Percentiles rank a stretch among this genome's conserved stretches.
phyloP scores from a whole-genome alignment of 2,888 invertebrate genomes.

The Ectemnius continuus region DNA sequence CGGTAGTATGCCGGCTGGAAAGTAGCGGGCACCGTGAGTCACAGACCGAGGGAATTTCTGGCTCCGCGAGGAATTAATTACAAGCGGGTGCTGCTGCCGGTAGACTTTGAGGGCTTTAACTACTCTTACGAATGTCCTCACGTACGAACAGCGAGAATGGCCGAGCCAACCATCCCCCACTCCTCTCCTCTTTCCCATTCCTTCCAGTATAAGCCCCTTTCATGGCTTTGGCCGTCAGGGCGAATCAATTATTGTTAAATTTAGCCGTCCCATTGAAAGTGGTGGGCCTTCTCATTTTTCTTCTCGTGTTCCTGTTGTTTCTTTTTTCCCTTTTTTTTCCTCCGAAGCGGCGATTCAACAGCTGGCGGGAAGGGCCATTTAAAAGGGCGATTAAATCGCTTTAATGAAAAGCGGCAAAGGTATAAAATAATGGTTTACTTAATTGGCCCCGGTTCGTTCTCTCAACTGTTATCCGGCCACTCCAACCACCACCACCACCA shows the following conservation, averaged over 20 bases:
- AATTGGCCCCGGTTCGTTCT: constrained; percentile 3
- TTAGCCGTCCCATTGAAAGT: too few relatives aligned
- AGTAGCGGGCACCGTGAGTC: constrained; percentile 12
- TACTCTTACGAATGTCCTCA: constrained; percentile 32
- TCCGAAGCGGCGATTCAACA: constrained; percentile 1
- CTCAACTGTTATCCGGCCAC: background rate
- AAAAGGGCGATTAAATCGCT: constrained; percentile 10
- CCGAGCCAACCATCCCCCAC: background rate
- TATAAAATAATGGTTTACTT: background rate
- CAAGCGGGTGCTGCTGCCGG: constrained; percentile 19
- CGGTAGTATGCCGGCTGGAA: background rate
- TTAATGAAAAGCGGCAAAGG: constrained; percentile 1
- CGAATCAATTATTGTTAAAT: too few relatives aligned
- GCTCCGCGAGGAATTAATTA: constrained; percentile 52
- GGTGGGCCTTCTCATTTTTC: too few relatives aligned
- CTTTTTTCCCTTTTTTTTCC: too few relatives aligned
- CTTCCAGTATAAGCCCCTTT: background rate
- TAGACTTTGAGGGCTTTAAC: constrained; percentile 43
- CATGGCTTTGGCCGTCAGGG: too few relatives aligned
- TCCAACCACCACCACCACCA: too few relatives aligned
- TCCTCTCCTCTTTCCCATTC: background rate
- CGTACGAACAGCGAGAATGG: constrained; percentile 25
- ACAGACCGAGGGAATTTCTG: constrained; percentile 51
- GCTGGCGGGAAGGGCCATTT: background rate
- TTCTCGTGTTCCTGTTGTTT: too few relatives aligned